Conservation (phyloP, 2,113 vertebrate genomes). For the Nipponia nippon region DNA sequence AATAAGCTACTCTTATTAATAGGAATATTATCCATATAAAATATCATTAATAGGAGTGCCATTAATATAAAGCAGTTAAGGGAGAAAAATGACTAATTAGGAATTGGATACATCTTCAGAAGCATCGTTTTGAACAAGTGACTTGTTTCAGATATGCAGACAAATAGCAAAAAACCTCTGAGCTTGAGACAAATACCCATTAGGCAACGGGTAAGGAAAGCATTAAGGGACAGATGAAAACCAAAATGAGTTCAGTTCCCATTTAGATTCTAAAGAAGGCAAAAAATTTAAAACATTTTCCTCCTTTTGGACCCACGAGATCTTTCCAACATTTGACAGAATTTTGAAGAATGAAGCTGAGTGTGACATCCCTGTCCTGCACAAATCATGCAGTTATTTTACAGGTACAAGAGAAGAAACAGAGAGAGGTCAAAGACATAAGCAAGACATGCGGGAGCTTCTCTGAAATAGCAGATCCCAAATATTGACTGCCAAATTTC, state of each 20-base stretch:
- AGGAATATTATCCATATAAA: background rate
- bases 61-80: background rate
- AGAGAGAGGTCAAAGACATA: background rate
- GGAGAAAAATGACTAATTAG: background rate
- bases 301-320: background rate
- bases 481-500: background rate
- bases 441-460: background rate
- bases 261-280: background rate
- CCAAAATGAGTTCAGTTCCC: background rate
- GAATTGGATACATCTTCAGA: background rate
- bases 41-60: background rate
- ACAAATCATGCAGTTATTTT: background rate
- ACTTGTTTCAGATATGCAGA: background rate
- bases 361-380: background rate
- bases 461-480: background rate
- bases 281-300: background rate
- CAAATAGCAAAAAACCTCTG: background rate
- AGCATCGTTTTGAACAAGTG: background rate
- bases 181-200: background rate
- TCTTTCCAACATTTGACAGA: background rate
- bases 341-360: background rate
- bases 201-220: background rate
- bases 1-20: background rate
- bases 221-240: background rate
- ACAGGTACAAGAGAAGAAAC: background rate